Evolutionary conservation across 2,113 vertebrate genomes (phyloP), one percentile per base, ranked within the genome.

Genomic region (Peromyscus leucopus): DNA sequence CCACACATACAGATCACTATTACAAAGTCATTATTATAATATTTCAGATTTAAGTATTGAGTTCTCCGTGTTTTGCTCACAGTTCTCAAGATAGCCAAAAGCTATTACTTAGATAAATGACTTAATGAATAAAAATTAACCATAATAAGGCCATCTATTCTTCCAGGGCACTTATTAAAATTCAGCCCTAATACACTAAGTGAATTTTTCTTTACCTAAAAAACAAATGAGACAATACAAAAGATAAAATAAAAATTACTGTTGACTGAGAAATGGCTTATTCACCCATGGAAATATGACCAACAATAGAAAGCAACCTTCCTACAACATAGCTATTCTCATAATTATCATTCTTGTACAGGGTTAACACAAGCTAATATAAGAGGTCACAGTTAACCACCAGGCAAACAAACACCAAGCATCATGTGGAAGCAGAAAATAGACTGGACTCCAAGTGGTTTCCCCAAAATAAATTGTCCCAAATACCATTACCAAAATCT

Each of bases 121-220:
- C 19, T 72, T 65, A 92, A 65, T 59, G 13, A 26, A 15, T 85
- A 63, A 83, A 31, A 92, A 75, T 82, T 89, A 83, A 36, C 65
- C 33, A 59, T 16, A 12, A 48, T 46, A 36, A 72, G 61, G 71
- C 3, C 59, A 24, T 42, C 86, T 57, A 59, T 16, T 65, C 69
- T 33, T 93, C 75, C 46, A 24, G 39, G 16, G 31, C 42, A 85
- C 48, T 79, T 83, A 75, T 28, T 82, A 76, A 96, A 84, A 76
- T 55, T 88, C 69, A 84, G 28, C 4, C 17, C 2, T 87, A 83
- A 92, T 63, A 22, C 26, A 57, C 10, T 19, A 67, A 87, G 8
- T 83, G 22, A 79, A 63, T 21, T 33, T 86, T 93, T 92, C 83
- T 94, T 96, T 85, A 26, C 19, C 80, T 92, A 16, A 83, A 78